phyloP scores from a whole-genome alignment of 2,113 vertebrate genomes.

The Boulengeromyrus knoepffleri region DNA sequence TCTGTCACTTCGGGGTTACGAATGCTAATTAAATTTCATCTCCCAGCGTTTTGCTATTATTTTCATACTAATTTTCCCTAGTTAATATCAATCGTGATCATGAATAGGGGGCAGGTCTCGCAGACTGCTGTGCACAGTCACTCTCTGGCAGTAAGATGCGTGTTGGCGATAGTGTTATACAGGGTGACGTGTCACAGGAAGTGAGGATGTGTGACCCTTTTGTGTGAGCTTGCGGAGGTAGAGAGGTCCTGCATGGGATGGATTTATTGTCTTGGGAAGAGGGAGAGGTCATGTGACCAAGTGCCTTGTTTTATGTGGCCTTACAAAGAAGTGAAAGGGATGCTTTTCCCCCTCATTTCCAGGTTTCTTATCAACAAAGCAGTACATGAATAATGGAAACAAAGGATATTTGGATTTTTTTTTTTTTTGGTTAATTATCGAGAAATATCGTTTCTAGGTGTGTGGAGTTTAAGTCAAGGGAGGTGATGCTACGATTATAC shows the following conservation, averaged over 20 bases:
- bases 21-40: neutral
- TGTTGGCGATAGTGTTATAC: neutral
- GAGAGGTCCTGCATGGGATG: neutral
- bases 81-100: neutral
- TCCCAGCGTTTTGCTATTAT: neutral
- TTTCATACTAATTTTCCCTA: slow-evolving; percentile 1
- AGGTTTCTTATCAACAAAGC: neutral
- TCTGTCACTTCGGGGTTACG: neutral
- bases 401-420: neutral
- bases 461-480: no score
- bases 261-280: neutral
- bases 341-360: neutral
- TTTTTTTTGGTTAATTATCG: neutral
- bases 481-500: no score
- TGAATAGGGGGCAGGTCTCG: neutral
- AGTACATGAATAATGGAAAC: neutral
- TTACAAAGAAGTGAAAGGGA: neutral
- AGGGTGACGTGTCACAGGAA: neutral
- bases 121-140: neutral
- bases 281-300: neutral
- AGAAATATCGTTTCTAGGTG: neutral
- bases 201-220: neutral
- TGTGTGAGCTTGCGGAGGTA: neutral
- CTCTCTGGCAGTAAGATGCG: neutral
- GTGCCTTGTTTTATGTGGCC: neutral